These are phyloP conservation scores for Allenopithecus nigroviridis DNA, from an alignment of 2,797 vertebrate species.

Conservation along the genomic window DNA sequence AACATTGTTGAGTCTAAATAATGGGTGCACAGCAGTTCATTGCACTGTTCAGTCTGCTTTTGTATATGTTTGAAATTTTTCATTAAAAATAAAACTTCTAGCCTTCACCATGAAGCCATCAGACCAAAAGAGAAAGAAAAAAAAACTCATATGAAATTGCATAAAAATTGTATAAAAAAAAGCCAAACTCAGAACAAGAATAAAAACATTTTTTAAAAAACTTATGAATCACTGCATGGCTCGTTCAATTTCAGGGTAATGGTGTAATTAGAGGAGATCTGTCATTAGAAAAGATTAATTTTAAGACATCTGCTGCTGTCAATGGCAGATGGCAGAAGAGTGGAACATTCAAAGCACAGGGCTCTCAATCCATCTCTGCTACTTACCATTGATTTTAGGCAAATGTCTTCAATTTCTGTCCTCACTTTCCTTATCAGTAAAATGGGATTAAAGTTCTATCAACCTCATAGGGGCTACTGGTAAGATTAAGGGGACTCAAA, in stretches of 20 bases:
- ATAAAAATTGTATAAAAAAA: neutral
- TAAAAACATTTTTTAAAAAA: slow-evolving; percentile 59
- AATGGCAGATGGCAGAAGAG: slow-evolving; percentile 69
- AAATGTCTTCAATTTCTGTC: neutral
- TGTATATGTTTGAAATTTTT: neutral
- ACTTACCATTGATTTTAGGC: neutral
- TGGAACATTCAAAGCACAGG: neutral
- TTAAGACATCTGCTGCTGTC: slow-evolving; percentile 81
- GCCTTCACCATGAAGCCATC: neutral
- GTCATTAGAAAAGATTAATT: slow-evolving; percentile 77
- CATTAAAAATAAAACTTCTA: neutral
- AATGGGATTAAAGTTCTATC: neutral
- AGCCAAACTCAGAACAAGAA: slow-evolving; percentile 28
- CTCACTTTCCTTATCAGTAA: neutral
- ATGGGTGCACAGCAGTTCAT: neutral
- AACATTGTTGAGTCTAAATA: neutral
- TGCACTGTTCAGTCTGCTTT: neutral
- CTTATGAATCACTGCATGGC: slow-evolving; percentile 46
- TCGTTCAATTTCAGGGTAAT: slow-evolving; percentile 72
- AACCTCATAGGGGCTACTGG: neutral
- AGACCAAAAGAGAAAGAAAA: neutral
- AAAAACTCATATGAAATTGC: neutral
- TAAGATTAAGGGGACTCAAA: neutral
- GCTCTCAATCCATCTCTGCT: neutral
- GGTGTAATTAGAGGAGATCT: slow-evolving; percentile 79